Conservation (phyloP, 2,888 invertebrate genomes). For the Sphecodes monilicornis region DNA sequence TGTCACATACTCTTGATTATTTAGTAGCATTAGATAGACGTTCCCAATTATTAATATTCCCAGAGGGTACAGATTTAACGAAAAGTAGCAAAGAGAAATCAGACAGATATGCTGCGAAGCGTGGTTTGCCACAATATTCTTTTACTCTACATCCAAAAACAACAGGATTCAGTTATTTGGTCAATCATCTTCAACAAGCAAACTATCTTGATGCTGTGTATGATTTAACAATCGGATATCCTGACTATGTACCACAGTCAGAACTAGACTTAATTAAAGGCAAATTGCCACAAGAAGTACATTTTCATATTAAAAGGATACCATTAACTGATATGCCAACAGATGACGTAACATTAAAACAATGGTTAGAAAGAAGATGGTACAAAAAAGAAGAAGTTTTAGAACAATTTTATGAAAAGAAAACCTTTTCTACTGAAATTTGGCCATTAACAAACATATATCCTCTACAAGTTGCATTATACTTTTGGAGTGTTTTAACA, state of each 20-base stretch:
- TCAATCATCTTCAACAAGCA: constrained; percentile 86
- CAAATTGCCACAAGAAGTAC: constrained; percentile 90
- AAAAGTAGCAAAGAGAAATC: constrained; percentile 89
- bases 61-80: constrained; percentile 95
- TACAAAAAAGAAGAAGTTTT: constrained; percentile 88
- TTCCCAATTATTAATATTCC: constrained; percentile 92
- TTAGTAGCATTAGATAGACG: constrained; percentile 88
- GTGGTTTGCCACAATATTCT: constrained; percentile 89
- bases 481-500: constrained; percentile 88
- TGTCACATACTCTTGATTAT: constrained; percentile 90
- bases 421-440: constrained; percentile 83
- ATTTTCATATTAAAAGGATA: constrained; percentile 91
- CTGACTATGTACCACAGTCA: constrained; percentile 90
- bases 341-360: constrained; percentile 86
- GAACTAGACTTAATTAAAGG: constrained; percentile 90
- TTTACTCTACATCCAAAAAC: constrained; percentile 94
- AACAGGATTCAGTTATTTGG: constrained; percentile 90
- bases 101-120: constrained; percentile 89
- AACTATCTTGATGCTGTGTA: constrained; percentile 91
- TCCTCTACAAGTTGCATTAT: constrained; percentile 86
- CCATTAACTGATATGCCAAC: constrained; percentile 86
- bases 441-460: constrained; percentile 81
- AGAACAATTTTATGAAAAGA: constrained; percentile 86
- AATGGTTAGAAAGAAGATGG: constrained; percentile 89
- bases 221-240: constrained; percentile 94